Evolutionary conservation across 2,797 vertebrate genomes (phyloP), one percentile per base, ranked within the genome.

Genomic region (Coregonus suidteri): DNA sequence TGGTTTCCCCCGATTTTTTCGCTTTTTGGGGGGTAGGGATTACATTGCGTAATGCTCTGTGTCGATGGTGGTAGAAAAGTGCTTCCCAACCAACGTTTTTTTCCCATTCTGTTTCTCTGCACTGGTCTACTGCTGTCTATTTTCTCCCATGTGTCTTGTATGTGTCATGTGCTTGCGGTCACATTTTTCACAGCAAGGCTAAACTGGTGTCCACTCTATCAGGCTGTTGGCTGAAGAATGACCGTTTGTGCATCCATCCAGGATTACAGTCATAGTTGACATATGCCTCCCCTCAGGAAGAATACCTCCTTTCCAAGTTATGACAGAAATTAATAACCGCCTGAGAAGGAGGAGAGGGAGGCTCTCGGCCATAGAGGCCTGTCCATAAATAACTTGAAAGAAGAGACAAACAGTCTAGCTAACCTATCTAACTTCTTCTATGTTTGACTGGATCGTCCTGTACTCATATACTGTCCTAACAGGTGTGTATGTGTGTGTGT

Each of bases 221-320:
- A 47, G 41, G 41, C 9, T 47, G 9, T 47, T 47, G 9, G 41
- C 9, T 47, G 41, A 65, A 74, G 31, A 53, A 47, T 81, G 77
- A 74, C 68, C 78, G 34, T 65, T 51, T 68, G 62, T 74, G 34
- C 52, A 66, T 75, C 37, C 74, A 47, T 52, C 6, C 64, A 65
- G 77, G 64, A 81, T 79, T 85, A 71, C 73, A 67, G 20, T 81
- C 65, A 76, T 79, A 78, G 73, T 73, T 77, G 56, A 79, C 81
- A 75, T 64, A 71, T 79, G 79, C 76, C 66, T 77, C 71, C 67
- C 77, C 76, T 72, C 5, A 35, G 74, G 79, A 75, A 77, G 62
- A 84, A 83, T 80, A 11, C 74, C 68, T 81, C 73, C 67, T 77
- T 77, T 83, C 75, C 81, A 77, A 64, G 41, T 59, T 62, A 69